A percentile compares a stretch with the other conserved stretches of the same genome.
Evolutionary conservation across 2,888 invertebrate species (phyloP).

Genomic region (Nomada goodeniana): DNA sequence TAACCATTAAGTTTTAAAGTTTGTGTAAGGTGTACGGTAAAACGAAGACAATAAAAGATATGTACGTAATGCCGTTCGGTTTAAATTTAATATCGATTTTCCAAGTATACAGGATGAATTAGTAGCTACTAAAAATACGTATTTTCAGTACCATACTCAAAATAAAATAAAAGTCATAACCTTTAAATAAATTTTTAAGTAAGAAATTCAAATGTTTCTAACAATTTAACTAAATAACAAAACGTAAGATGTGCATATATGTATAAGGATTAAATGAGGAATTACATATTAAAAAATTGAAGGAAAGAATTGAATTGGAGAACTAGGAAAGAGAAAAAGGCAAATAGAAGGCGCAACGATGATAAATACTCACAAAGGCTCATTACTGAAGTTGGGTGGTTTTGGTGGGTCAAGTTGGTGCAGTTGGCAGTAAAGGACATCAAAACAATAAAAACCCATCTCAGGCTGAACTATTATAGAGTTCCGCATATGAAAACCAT

Average conservation of each 20-base stretch:
- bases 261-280: neutral
- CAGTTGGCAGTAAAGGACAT: conserved; percentile 97
- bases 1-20: conserved; percentile 6
- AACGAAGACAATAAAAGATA: conserved; percentile 15
- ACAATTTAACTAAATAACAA: conserved; percentile 18
- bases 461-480: conserved; percentile 93
- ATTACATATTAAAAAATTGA: neutral
- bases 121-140: neutral
- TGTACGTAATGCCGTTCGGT: neutral
- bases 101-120: neutral
- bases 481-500: conserved; percentile 84
- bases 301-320: neutral
- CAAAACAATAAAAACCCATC: conserved; percentile 99
- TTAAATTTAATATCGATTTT: conserved; percentile 1
- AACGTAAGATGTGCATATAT: neutral
- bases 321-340: conserved; percentile 13
- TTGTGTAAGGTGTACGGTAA: neutral
- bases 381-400: conserved; percentile 96
- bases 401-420: conserved; percentile 97
- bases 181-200: neutral
- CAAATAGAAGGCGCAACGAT: conserved; percentile 43
- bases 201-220: conserved; percentile 10
- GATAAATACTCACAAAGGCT: conserved; percentile 93
- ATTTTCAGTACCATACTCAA: neutral
- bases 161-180: conserved; percentile 17